These are phyloP conservation scores for Alouatta caraya DNA, from an alignment of 2,797 vertebrate species.

Conservation along the genomic window DNA sequence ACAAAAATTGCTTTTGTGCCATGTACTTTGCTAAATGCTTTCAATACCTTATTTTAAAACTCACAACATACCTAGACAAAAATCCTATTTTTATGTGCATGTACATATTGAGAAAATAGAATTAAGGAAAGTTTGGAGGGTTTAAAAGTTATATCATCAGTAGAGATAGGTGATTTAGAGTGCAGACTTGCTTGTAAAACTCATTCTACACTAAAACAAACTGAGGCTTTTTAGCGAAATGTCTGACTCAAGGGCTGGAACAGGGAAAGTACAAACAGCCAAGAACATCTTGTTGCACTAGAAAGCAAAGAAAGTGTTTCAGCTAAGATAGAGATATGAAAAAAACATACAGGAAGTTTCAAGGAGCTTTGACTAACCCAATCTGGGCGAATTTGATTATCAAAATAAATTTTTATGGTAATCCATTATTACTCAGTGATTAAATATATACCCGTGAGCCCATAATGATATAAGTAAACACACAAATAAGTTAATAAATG, in stretches of 20 bases:
- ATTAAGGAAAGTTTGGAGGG: not conserved
- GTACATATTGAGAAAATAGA: not conserved
- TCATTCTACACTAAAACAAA: not conserved
- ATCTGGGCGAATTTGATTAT: not conserved
- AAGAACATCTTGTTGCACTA: not conserved
- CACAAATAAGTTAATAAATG: not conserved
- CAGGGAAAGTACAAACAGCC: not conserved
- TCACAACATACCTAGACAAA: not conserved
- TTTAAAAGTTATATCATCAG: not conserved
- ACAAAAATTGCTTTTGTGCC: not conserved
- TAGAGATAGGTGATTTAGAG: not conserved
- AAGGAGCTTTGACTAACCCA: not conserved
- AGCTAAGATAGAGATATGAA: not conserved
- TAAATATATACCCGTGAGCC: not conserved
- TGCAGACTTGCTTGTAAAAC: not conserved
- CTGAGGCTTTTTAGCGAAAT: not conserved
- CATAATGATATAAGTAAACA: not conserved
- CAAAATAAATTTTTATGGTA: constrained; percentile 1
- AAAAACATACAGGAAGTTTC: not conserved
- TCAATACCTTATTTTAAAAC: not conserved
- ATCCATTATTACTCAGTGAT: not conserved
- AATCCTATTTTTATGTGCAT: not conserved
- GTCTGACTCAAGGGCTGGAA: not conserved
- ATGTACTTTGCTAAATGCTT: not conserved
- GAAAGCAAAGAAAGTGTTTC: not conserved